Conservation (phyloP, 2,888 invertebrate genomes). For the Pollenia angustigena region DNA sequence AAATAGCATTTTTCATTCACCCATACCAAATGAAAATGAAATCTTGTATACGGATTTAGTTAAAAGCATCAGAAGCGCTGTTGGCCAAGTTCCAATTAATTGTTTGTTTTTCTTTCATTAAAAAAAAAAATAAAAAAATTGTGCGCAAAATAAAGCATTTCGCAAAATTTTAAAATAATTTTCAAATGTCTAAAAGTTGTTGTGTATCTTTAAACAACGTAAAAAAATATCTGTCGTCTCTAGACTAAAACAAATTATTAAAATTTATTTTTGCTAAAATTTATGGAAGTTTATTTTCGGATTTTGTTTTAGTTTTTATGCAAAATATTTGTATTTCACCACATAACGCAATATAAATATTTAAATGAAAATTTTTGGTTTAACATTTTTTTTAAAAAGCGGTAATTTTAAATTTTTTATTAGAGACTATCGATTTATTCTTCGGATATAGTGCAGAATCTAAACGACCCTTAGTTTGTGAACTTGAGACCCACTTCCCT, state of each 20-base stretch:
- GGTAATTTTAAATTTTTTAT: too few species aligned
- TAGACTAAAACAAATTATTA: slow-evolving; percentile 23
- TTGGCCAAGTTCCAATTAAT: slow-evolving; percentile 50
- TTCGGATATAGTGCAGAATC: too few species aligned
- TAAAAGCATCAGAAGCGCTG: slow-evolving; percentile 15
- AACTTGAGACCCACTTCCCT: too few species aligned
- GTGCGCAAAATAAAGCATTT: neutral
- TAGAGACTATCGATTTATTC: too few species aligned
- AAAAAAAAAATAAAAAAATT: neutral
- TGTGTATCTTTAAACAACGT: neutral
- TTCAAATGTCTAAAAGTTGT: slow-evolving; percentile 7
- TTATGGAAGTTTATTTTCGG: slow-evolving; percentile 51
- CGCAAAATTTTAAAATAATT: slow-evolving; percentile 34
- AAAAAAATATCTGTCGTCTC: slow-evolving; percentile 11
- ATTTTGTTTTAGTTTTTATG: neutral
- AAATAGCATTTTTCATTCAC: slow-evolving; percentile 24
- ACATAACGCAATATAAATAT: neutral
- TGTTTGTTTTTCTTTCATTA: slow-evolving; percentile 51
- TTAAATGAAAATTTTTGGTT: neutral
- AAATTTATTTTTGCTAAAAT: slow-evolving; percentile 33
- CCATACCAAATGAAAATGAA: slow-evolving; percentile 35
- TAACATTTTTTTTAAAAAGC: neutral
- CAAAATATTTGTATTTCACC: slow-evolving; percentile 6
- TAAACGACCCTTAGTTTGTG: too few species aligned
- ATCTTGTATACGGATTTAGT: slow-evolving; percentile 27